A percentile compares a stretch with the other conserved stretches of the same genome.
phyloP scores from a whole-genome alignment of 2,797 vertebrate species.

The Parauchenoglanis punctatus region DNA sequence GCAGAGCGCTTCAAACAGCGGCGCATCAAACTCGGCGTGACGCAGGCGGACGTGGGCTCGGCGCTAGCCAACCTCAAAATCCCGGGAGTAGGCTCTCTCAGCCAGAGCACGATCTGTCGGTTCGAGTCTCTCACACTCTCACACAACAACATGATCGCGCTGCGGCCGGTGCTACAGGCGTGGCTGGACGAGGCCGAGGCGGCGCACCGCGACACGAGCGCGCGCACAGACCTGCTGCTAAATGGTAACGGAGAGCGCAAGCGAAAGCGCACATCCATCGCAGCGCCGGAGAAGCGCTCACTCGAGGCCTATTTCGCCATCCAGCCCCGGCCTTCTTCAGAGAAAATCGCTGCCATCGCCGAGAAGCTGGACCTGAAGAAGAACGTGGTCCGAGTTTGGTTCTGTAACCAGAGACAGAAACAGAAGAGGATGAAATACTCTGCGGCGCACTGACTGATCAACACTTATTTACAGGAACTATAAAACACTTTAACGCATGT shows the following conservation, averaged over 20 bases:
- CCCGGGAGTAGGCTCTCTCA: constrained; percentile 91
- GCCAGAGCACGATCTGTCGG: constrained; percentile 96
- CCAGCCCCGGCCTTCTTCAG: constrained; percentile 90
- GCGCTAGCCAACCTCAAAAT: constrained; percentile 90
- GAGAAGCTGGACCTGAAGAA: constrained; percentile 94
- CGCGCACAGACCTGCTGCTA: constrained; percentile 82
- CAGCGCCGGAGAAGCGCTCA: constrained; percentile 91
- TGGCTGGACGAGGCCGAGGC: constrained; percentile 94
- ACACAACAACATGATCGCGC: constrained; percentile 98
- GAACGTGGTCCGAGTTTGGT: constrained; percentile 94
- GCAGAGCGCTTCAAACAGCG: constrained; percentile 92
- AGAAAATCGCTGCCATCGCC: constrained; percentile 91
- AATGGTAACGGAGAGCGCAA: constrained; percentile 81
- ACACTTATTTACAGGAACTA: constrained; percentile 48
- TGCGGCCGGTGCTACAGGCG: constrained; percentile 89
- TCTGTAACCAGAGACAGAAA: constrained; percentile 94
- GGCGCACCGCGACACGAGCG: constrained; percentile 82
- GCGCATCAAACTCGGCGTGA: constrained; percentile 89
- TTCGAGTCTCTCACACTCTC: constrained; percentile 94
- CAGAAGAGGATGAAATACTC: constrained; percentile 96
- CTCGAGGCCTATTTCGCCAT: constrained; percentile 93
- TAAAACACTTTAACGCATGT: constrained; percentile 56
- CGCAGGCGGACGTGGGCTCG: constrained; percentile 89
- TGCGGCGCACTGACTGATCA: constrained; percentile 79
- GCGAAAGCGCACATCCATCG: constrained; percentile 91